Conservation (phyloP, 2,797 vertebrate genomes). For the Gymnoscopelus braueri region DNA sequence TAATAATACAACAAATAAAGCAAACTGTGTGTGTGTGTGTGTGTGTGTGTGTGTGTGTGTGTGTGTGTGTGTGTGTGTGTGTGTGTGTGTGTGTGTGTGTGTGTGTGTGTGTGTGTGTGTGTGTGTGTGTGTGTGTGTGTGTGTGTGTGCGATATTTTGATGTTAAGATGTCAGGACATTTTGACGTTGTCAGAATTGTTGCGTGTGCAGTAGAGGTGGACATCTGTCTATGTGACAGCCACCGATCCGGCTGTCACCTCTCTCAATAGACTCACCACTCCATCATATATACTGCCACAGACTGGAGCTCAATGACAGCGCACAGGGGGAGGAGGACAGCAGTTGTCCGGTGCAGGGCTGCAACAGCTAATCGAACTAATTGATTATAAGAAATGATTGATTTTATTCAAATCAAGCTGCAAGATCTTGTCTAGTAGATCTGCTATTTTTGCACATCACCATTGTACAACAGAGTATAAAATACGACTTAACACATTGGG, state of each 20-base stretch:
- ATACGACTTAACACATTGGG: no score
- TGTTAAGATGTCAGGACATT: background rate
- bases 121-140: slow-evolving; percentile 11
- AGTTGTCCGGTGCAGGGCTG: no score
- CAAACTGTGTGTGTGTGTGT: slow-evolving; percentile 8
- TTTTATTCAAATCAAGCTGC: no score
- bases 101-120: slow-evolving; percentile 1
- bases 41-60: slow-evolving; percentile 12
- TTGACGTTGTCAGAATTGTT: slow-evolving; percentile 66
- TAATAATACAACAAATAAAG: no score
- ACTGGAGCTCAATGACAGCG: slow-evolving; percentile 23
- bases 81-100: slow-evolving; percentile 3
- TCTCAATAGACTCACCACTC: slow-evolving; percentile 51
- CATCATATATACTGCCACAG: slow-evolving; percentile 69
- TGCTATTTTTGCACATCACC: no score
- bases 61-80: slow-evolving; percentile 10
- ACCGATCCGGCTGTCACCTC: slow-evolving; percentile 71
- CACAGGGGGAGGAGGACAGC: background rate
- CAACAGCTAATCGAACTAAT: no score
- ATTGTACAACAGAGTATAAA: no score
- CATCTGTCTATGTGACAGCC: slow-evolving; percentile 76
- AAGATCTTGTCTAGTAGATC: no score
- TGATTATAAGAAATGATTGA: no score
- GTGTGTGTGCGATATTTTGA: background rate
- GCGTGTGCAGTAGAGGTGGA: slow-evolving; percentile 60